Conservation (phyloP, 1,140 invertebrate genomes). For the Pantala flavescens region DNA sequence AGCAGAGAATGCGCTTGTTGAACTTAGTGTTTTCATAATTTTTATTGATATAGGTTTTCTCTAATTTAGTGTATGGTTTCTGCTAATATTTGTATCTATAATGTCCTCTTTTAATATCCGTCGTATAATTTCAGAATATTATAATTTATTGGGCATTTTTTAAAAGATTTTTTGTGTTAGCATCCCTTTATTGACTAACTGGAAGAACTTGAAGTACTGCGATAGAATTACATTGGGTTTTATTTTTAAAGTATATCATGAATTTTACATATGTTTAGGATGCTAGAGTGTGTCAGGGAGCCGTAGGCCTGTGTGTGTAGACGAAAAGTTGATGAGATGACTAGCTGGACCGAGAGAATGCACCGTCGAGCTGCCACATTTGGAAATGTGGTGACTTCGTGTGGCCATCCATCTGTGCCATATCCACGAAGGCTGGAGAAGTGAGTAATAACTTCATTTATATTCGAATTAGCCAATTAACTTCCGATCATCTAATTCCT, state of each 20-base stretch:
- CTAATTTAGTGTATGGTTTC: no score
- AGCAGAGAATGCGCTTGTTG: not conserved
- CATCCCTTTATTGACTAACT: no score
- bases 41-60: not conserved
- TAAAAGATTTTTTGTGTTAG: no score
- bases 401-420: constrained; percentile 59
- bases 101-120: no score
- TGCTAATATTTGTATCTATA: no score
- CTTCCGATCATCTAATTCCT: not conserved
- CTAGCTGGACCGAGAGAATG: constrained; percentile 81
- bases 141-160: no score
- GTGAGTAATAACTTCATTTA: constrained; percentile 32
- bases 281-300: not conserved
- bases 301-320: constrained; percentile 25
- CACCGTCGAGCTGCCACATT: constrained; percentile 76
- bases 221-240: no score
- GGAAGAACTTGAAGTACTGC: no score
- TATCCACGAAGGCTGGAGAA: constrained; percentile 77
- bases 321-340: constrained; percentile 44
- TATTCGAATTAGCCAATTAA: not conserved
- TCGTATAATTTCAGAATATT: no score
- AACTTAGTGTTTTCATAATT: not conserved
- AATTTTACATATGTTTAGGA: not conserved
- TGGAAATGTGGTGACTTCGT: constrained; percentile 80
- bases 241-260: not conserved